phyloP scores from a whole-genome alignment of 2,113 vertebrate genomes.

The Neogobius melanostomus region DNA sequence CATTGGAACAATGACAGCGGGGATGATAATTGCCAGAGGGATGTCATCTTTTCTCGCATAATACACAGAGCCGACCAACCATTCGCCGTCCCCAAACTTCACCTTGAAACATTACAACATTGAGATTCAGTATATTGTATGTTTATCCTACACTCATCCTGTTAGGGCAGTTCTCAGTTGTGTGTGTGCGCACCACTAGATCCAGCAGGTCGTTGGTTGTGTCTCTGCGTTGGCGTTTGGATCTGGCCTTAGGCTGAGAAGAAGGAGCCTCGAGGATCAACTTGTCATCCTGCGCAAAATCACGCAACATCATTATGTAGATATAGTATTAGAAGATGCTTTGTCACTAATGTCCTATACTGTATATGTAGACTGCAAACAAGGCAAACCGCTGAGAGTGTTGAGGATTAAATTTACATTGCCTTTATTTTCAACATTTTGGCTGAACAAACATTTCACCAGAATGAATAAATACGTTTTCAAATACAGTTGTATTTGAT shows the following conservation, averaged over 20 bases:
- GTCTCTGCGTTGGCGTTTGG: slow-evolving; percentile 86
- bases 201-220: slow-evolving; percentile 84
- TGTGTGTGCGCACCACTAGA: slow-evolving; percentile 76
- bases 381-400: too few species aligned
- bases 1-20: slow-evolving; percentile 90
- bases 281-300: slow-evolving; percentile 77
- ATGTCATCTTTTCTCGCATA: slow-evolving; percentile 82
- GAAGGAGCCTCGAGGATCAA: slow-evolving; percentile 88
- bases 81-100: slow-evolving; percentile 88
- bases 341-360: too few species aligned
- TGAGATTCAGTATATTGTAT: neutral
- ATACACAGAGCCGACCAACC: slow-evolving; percentile 85
- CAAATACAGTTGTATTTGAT: neutral
- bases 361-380: too few species aligned
- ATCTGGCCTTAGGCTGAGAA: slow-evolving; percentile 76
- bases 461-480: neutral
- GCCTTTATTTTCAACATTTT: neutral
- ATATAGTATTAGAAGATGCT: too few species aligned
- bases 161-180: neutral
- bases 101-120: slow-evolving; percentile 74
- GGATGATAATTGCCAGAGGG: slow-evolving; percentile 88
- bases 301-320: neutral
- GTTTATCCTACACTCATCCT: neutral
- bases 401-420: neutral
- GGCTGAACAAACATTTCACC: neutral